phyloP scores from a whole-genome alignment of 2,113 vertebrate genomes.

The Eubucco bourcierii region DNA sequence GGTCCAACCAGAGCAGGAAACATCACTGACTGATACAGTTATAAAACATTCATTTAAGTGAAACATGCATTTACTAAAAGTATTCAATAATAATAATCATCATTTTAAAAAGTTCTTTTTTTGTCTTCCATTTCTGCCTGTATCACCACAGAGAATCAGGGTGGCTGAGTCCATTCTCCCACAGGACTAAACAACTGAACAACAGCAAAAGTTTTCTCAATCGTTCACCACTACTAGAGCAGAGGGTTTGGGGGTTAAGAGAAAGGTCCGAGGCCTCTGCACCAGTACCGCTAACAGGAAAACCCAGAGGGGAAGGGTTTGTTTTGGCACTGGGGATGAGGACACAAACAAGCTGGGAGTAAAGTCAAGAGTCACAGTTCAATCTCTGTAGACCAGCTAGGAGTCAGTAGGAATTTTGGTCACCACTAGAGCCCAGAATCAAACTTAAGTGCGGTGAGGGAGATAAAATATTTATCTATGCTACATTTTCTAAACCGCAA shows the following conservation, averaged over 20 bases:
- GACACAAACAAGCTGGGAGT: background rate
- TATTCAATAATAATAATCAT: background rate
- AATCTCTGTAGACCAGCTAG: background rate
- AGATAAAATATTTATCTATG: background rate
- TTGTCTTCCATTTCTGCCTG: background rate
- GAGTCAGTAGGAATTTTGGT: background rate
- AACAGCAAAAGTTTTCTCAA: background rate
- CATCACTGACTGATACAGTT: background rate
- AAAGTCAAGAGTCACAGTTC: accelerated
- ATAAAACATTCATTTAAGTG: background rate
- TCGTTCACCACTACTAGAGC: background rate
- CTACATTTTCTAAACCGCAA: background rate
- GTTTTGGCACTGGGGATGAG: background rate
- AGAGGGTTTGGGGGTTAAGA: background rate
- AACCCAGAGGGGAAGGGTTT: background rate
- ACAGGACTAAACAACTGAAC: background rate
- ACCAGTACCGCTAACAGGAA: background rate
- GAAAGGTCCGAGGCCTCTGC: background rate
- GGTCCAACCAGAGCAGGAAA: background rate
- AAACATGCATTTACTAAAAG: background rate
- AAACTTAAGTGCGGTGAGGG: background rate
- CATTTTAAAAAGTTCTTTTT: background rate
- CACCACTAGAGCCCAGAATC: background rate
- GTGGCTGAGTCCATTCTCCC: background rate
- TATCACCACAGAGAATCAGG: background rate